A percentile compares a stretch with the other conserved stretches of the same genome.
These are phyloP conservation scores for Oryzaephilus surinamensis DNA, from an alignment of 1,140 invertebrate genomes.

Conservation along the genomic window DNA sequence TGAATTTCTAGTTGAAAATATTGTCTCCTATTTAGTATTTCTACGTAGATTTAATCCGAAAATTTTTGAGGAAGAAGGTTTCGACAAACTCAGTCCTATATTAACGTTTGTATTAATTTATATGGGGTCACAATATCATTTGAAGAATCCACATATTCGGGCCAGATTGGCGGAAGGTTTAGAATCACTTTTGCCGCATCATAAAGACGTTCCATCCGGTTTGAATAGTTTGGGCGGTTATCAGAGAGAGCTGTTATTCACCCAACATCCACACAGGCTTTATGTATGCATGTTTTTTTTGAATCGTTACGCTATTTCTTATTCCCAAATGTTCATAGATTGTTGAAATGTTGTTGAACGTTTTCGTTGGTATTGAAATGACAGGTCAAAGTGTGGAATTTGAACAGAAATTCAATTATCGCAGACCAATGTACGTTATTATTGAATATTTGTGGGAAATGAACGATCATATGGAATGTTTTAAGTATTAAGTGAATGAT, in stretches of 20 bases:
- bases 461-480: conserved; percentile 58
- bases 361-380: conserved; percentile 96
- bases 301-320: not conserved
- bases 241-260: conserved; percentile 66
- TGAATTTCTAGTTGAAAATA: conserved; percentile 84
- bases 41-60: conserved; percentile 51
- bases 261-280: conserved; percentile 53
- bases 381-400: conserved; percentile 92
- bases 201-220: conserved; percentile 46
- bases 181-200: conserved; percentile 66
- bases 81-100: conserved; percentile 53
- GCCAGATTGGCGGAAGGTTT: conserved; percentile 82
- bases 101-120: conserved; percentile 61
- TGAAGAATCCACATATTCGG: conserved; percentile 85
- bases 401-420: conserved; percentile 95
- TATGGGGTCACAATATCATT: conserved; percentile 66
- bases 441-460: conserved; percentile 88
- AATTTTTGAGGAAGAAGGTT: conserved; percentile 50
- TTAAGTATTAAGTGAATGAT: conserved; percentile 47
- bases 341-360: conserved; percentile 66
- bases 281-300: conserved; percentile 8
- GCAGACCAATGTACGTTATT: conserved; percentile 87
- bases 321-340: conserved; percentile 40
- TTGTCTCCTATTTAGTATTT: conserved; percentile 68
- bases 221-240: conserved; percentile 50